Percentiles rank a stretch among this genome's conserved stretches.
These are phyloP conservation scores for Patagioenas fasciata DNA, from an alignment of 2,113 vertebrate species.

Conservation along the genomic window DNA sequence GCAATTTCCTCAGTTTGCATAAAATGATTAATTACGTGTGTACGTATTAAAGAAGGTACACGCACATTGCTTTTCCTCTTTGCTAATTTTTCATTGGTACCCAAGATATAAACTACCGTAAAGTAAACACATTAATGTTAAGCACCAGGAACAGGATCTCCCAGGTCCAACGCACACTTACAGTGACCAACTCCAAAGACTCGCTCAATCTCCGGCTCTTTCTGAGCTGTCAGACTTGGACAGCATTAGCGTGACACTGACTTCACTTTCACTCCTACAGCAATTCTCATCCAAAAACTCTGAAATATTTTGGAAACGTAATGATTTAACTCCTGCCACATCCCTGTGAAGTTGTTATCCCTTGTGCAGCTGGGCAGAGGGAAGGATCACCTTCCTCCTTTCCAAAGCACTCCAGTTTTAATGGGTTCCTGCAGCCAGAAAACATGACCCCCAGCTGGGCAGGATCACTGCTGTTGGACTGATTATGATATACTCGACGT, in stretches of 20 bases:
- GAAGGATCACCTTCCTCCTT: not conserved
- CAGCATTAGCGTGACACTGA: not conserved
- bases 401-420: not conserved
- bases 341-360: not conserved
- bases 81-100: not conserved
- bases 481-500: not conserved
- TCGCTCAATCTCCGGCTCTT: not conserved
- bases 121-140: conserved; percentile 4
- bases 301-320: not conserved
- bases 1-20: not conserved
- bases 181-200: not conserved
- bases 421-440: not conserved
- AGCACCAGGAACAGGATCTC: not conserved
- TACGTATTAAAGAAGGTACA: not conserved
- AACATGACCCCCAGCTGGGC: not conserved
- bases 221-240: not conserved
- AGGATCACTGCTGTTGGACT: not conserved
- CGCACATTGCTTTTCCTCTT: not conserved
- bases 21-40: conserved; percentile 26
- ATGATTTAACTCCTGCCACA: not conserved
- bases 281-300: not conserved
- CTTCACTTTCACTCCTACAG: not conserved
- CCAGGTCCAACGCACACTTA: not conserved
- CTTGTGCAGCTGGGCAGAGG: not conserved
- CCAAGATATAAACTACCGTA: not conserved